phyloP scores from a whole-genome alignment of 2,113 vertebrate species.

The Oreotrochilus melanogaster region DNA sequence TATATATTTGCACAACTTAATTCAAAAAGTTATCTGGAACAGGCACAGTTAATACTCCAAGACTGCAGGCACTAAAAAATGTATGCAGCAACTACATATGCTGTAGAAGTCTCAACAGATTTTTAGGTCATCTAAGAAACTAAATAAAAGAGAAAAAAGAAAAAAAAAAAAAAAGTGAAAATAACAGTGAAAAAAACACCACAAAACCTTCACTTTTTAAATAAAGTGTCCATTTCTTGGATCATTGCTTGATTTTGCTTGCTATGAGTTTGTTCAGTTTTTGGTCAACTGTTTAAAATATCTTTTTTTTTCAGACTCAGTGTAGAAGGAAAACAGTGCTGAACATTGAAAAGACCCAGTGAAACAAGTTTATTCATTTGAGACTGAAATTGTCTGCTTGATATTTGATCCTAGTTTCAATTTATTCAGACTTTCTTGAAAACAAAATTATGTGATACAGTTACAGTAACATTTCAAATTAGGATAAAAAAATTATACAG shows the following conservation, averaged over 20 bases:
- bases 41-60: neutral
- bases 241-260: neutral
- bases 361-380: neutral
- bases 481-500: neutral
- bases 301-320: neutral
- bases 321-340: neutral
- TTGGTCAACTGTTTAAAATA: neutral
- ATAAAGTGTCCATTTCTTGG: neutral
- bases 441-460: neutral
- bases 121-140: neutral
- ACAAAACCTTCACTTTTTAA: neutral
- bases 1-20: neutral
- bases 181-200: neutral
- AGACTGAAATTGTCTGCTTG: neutral
- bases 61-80: neutral
- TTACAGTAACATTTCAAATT: neutral
- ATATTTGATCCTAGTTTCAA: neutral
- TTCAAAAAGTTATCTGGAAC: neutral
- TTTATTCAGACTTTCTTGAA: neutral
- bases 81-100: neutral
- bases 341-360: neutral
- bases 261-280: neutral
- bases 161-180: neutral
- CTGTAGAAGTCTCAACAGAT: neutral
- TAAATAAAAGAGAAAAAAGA: neutral